phyloP scores from a whole-genome alignment of 2,113 vertebrate genomes.

The Jaculus jaculus region DNA sequence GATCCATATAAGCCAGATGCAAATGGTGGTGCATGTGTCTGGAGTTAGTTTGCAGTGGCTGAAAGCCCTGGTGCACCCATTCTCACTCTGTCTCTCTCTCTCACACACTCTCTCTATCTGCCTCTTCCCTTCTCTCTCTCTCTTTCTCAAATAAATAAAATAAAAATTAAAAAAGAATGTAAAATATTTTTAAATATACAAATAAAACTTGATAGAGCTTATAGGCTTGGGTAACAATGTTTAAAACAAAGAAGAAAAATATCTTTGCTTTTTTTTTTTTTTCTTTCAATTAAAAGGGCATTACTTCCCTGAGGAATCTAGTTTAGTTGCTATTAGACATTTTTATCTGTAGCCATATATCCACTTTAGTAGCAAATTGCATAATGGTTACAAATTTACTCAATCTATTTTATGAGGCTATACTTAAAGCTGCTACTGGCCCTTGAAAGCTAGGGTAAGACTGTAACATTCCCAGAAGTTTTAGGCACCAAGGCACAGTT shows the following conservation, averaged over 20 bases:
- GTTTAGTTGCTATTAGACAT: conserved; percentile 28
- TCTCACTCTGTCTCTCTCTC: too few relatives aligned
- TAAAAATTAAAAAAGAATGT: too few relatives aligned
- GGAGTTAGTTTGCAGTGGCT: too few relatives aligned
- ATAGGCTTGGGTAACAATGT: not conserved
- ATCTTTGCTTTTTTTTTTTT: not conserved
- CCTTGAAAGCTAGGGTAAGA: conserved; percentile 5
- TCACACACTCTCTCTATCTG: too few relatives aligned
- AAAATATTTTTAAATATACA: not conserved
- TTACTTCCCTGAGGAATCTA: conserved; percentile 6
- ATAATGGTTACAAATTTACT: conserved; percentile 59
- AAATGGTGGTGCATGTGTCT: too few relatives aligned
- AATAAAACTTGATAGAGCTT: conserved; percentile 18
- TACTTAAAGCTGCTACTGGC: conserved; percentile 27
- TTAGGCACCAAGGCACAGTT: not conserved
- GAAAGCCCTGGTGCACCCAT: too few relatives aligned
- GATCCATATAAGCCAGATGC: too few relatives aligned
- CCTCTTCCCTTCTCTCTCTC: too few relatives aligned
- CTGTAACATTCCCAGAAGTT: conserved; percentile 30
- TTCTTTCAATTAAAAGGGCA: conserved; percentile 37
- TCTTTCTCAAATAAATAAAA: too few relatives aligned
- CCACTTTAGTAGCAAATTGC: conserved; percentile 51
- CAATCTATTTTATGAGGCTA: conserved; percentile 51
- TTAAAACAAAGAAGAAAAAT: conserved; percentile 45
- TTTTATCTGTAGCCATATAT: conserved; percentile 50